phyloP scores from a whole-genome alignment of 2,797 vertebrate genomes.

The Pangasius djambal region DNA sequence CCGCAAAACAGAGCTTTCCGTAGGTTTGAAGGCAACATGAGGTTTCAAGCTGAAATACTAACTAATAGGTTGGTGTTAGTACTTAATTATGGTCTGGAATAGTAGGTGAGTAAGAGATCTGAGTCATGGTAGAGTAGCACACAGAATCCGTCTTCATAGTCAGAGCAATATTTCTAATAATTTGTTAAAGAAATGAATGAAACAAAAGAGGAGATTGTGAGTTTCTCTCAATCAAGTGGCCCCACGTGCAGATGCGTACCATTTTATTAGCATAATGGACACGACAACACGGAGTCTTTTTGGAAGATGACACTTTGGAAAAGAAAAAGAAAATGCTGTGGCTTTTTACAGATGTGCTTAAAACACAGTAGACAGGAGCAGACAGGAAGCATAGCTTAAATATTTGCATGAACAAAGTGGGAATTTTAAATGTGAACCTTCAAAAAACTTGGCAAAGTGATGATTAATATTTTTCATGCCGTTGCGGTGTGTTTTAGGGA shows the following conservation, averaged over 20 bases:
- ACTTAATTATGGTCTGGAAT: not conserved
- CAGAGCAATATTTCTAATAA: not conserved
- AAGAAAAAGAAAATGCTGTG: not conserved
- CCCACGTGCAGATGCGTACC: not conserved
- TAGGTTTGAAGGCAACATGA: no score
- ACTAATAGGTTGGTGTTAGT: no score
- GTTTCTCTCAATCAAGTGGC: not conserved
- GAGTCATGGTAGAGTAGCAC: not conserved
- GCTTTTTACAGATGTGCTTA: not conserved
- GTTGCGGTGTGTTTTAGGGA: conserved; percentile 79
- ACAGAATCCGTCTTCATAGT: no score
- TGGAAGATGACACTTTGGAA: not conserved
- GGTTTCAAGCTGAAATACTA: no score
- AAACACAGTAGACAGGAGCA: not conserved
- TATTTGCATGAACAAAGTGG: not conserved
- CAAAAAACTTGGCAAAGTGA: no score
- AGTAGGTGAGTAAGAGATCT: not conserved
- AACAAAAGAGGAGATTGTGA: not conserved
- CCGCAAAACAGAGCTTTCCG: no score
- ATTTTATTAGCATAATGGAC: not conserved
- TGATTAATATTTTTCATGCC: not conserved
- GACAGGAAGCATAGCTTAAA: not conserved
- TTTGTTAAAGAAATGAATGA: not conserved
- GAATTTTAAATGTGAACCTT: not conserved
- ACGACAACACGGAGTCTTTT: not conserved